Evolutionary conservation across 2,797 vertebrate genomes (phyloP), one percentile per base, ranked within the genome.

Genomic region (Phaenicophaeus curvirostris): DNA sequence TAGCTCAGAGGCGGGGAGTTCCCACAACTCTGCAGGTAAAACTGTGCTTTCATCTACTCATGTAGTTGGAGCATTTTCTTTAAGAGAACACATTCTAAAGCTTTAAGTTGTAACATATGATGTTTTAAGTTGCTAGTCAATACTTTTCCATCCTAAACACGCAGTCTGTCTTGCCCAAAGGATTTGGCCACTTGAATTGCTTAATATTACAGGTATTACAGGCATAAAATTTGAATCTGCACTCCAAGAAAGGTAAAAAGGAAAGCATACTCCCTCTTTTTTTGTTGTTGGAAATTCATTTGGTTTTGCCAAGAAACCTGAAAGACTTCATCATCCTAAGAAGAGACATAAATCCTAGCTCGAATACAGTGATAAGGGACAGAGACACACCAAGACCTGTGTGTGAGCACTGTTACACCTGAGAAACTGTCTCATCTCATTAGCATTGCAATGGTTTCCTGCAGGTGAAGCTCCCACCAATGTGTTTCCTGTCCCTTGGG

Each of bases 21-120:
- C 65, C 59, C 48, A 61, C 30, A 53, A 12, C 48, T 61, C 62
- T 15, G 18, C 46, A 30, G 0, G 0, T 33, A 84, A 44, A 44
- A 58, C 55, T 39, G 6, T 27, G 58, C 23, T 66, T 61, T 48
- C 30, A 23, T 81, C 57, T 51, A 42, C 27, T n/a, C 15, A 2
- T 13, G 9, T 42, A 54, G 67, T 13, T 6, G 27, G 3, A 80
- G 11, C 15, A 13, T 31, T 58, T 81, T 65, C 21, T 27, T 78
- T 11, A 66, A 48, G 31, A 59, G 24, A 92, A 72, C 33, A 61
- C 61, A 51, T 9, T 44, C 27, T 27, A 8, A 84, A 59, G 50
- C 54, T 54, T 87, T 28, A 69, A 71, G 24, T 10, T 54, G 25
- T 8, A 79, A 65, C 44, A 67, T 23, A 55, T 62, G 75, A 46